These are phyloP conservation scores for Lytechinus variegatus DNA, from an alignment of 35 echinoderm and acorn worm genomes.

Conservation along the genomic window DNA sequence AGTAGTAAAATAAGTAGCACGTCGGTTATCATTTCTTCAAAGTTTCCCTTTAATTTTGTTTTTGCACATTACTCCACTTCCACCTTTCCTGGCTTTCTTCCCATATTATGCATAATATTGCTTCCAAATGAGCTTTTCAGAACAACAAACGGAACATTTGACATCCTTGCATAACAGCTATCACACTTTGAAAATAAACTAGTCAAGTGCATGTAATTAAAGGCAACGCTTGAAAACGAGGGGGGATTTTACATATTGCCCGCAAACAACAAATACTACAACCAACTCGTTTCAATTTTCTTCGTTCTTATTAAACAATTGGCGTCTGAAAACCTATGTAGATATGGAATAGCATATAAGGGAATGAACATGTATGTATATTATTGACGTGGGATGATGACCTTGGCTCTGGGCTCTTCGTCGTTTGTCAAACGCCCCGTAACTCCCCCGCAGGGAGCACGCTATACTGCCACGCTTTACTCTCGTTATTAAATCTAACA, in stretches of 20 bases:
- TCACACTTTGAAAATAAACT: not conserved
- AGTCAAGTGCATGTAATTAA: not conserved
- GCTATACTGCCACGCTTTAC: conserved; percentile 15
- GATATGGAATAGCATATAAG: not conserved
- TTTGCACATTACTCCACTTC: not conserved
- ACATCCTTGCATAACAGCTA: not conserved
- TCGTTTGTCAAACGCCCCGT: conserved; percentile 8
- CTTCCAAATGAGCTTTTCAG: not conserved
- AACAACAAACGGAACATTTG: not conserved
- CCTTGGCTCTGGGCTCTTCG: not conserved
- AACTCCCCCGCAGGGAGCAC: conserved; percentile 39
- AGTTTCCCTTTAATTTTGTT: not conserved
- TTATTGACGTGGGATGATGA: not conserved
- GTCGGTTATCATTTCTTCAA: not conserved
- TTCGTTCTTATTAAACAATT: not conserved
- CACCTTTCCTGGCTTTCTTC: not conserved
- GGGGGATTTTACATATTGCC: not conserved
- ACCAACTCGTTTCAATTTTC: not conserved
- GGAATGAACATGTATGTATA: not conserved
- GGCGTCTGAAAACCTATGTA: not conserved
- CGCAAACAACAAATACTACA: not conserved
- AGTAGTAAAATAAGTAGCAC: not conserved
- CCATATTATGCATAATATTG: not conserved
- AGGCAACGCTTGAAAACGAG: not conserved
- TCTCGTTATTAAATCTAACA: conserved; percentile 21